Evolutionary conservation across 1,140 invertebrate genomes (phyloP).

Genomic region (Euura lappo): DNA sequence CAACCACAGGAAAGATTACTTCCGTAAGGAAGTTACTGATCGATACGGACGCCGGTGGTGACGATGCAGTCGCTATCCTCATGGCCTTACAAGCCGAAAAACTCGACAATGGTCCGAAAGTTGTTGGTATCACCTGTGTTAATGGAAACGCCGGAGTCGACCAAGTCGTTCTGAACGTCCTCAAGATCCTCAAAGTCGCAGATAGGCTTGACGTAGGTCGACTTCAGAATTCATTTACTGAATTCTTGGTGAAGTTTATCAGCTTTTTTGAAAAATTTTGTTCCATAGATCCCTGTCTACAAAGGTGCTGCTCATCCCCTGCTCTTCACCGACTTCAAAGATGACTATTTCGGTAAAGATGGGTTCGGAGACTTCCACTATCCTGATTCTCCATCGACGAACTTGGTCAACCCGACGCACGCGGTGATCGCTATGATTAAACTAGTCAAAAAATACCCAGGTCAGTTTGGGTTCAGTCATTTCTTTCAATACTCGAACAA

Average conservation of each 20-base stretch:
- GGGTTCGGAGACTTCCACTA: conserved; percentile 62
- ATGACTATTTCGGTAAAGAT: conserved; percentile 56
- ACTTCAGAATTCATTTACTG: too few species aligned
- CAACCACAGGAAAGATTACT: background rate
- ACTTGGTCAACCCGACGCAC: conserved; percentile 45
- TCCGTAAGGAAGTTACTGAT: conserved; percentile 53
- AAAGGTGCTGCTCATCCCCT: conserved; percentile 50
- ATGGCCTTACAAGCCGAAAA: conserved; percentile 51
- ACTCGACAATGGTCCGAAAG: conserved; percentile 28
- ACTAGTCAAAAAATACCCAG: conserved; percentile 54
- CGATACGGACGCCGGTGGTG: conserved; percentile 64
- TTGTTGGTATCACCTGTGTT: conserved; percentile 67
- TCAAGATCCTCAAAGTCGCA: conserved; percentile 62
- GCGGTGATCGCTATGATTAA: conserved; percentile 53
- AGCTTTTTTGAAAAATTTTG: too few species aligned
- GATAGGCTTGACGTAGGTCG: conserved; percentile 62
- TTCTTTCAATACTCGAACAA: too few species aligned
- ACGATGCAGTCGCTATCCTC: conserved; percentile 64
- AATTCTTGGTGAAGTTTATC: too few species aligned
- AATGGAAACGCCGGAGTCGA: conserved; percentile 68
- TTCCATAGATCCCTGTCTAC: conserved; percentile 60
- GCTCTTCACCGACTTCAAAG: conserved; percentile 33
- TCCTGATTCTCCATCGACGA: conserved; percentile 35
- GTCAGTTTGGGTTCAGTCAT: conserved; percentile 30
- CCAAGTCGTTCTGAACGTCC: conserved; percentile 65